Base-by-base conservation (phyloP, 2,113 vertebrate species). In the Marmota monax region DNA sequence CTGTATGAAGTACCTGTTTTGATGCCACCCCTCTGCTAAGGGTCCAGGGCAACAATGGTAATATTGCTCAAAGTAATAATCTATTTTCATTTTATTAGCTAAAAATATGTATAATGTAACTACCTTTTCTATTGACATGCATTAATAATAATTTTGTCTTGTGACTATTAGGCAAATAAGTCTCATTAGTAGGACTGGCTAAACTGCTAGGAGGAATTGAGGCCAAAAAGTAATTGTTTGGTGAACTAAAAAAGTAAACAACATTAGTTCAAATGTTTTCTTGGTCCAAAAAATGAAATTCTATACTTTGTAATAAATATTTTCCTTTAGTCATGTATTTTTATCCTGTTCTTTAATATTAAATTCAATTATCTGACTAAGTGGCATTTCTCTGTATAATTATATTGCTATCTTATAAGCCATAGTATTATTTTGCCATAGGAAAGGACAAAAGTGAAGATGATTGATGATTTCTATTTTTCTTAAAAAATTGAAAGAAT, bases 331-430 rank as follows among this genome's bases (percentile, higher is more conserved):
- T 12, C 11, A 79, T 34, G 1, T 86, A 23, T 53, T 96, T 96
- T 86, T n/a, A 65, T 83, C 23, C 2, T 72, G 2, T 42, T 53
- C 16, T 89, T 72, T 65, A 92, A 77, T 95, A 58, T 69, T 93
- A 88, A 56, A 89, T 65, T 96, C 32, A 94, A 94, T 91, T 91
- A 92, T 83, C 51, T 93, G 7, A 2, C 53, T 79, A 79, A 84
- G 3, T 91, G 7, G 45, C 80, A 7, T 32, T 82, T 90, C 48
- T 92, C 61, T 77, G 67, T 0, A 58, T 87, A 82, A 76, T 94
- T 88, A 91, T 84, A 70, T 83, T 95, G 12, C 80, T 85, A 23
- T 77, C 37, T 83, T 53, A 56, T 92, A 92, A 88, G 22, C 45
- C n/a, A 63, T 48, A 88, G 4, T 48, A 45, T 92, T 51, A 85